A percentile compares a stretch with the other conserved stretches of the same genome.
These are phyloP conservation scores for Periophthalmodon schlosseri DNA, from an alignment of 2,113 vertebrate species.

Conservation along the genomic window DNA sequence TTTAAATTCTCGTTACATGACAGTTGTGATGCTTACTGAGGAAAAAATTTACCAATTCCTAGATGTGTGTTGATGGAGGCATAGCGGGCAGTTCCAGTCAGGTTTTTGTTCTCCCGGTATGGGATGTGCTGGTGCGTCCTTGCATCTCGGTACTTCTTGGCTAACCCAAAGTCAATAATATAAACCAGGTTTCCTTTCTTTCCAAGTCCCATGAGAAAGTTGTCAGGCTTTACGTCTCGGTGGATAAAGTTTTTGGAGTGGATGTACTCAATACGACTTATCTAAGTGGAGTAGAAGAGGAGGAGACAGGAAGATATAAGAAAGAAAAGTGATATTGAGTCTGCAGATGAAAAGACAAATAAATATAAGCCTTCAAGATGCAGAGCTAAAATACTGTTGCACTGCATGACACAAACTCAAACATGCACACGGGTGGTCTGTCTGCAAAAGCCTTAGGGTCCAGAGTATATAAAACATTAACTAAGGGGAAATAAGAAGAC, in stretches of 20 bases:
- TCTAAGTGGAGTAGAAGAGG: slow-evolving; percentile 67
- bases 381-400: neutral
- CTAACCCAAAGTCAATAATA: slow-evolving; percentile 96
- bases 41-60: slow-evolving; percentile 85
- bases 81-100: slow-evolving; percentile 94
- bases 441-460: slow-evolving; percentile 4
- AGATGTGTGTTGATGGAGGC: slow-evolving; percentile 98
- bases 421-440: neutral
- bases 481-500: slow-evolving; percentile 9
- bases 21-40: too few species aligned
- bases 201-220: slow-evolving; percentile 96
- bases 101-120: slow-evolving; percentile 98
- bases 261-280: slow-evolving; percentile 97
- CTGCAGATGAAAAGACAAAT: neutral
- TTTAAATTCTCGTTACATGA: too few species aligned
- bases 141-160: slow-evolving; percentile 95
- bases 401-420: neutral
- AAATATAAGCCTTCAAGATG: neutral
- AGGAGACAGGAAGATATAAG: too few species aligned
- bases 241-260: slow-evolving; percentile 99
- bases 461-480: slow-evolving; percentile 1
- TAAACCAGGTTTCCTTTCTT: slow-evolving; percentile 99
- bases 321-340: neutral
- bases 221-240: slow-evolving; percentile 95
- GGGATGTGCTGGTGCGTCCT: slow-evolving; percentile 98